Percentiles rank a stretch among this genome's conserved stretches.
These are phyloP conservation scores for Pristionchus mayeri DNA, from an alignment of 2,888 invertebrate species.

Conservation along the genomic window DNA sequence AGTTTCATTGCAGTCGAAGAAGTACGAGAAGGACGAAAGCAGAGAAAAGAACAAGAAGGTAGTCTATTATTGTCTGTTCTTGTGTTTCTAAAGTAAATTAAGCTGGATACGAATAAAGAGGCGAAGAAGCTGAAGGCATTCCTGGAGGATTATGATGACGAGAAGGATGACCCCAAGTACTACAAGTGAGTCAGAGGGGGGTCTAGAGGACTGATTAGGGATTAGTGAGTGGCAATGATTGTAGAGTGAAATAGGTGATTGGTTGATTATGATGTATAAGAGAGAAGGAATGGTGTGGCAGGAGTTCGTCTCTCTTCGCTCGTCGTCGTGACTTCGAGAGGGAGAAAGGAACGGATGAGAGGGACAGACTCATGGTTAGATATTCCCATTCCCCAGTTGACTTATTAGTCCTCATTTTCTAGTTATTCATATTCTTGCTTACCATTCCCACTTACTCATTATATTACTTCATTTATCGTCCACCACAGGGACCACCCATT, in stretches of 20 bases:
- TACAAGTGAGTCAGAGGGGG: conserved; percentile 83
- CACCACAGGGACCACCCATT: too few relatives aligned
- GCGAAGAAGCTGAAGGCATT: conserved; percentile 96
- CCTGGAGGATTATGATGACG: conserved; percentile 98
- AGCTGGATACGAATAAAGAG: conserved; percentile 81
- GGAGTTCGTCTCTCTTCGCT: conserved; percentile 89
- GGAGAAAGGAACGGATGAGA: conserved; percentile 91
- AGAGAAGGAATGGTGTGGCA: too few relatives aligned
- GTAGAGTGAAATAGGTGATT: too few relatives aligned
- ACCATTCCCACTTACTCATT: too few relatives aligned
- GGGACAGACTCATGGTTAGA: conserved; percentile 83
- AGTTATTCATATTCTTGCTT: too few relatives aligned
- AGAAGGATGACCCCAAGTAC: conserved; percentile 95
- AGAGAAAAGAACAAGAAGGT: conserved; percentile 79
- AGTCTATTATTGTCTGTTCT: conserved; percentile 80
- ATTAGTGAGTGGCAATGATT: too few relatives aligned
- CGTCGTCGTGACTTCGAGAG: conserved; percentile 92
- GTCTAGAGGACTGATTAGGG: not conserved
- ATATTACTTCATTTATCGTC: too few relatives aligned
- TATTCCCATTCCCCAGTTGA: too few relatives aligned
- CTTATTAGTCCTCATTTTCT: too few relatives aligned
- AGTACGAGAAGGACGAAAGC: conserved; percentile 83
- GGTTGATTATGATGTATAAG: too few relatives aligned
- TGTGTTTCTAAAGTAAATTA: not conserved
- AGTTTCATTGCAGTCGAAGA: conserved; percentile 84